Evolutionary conservation across 2,113 vertebrate genomes (phyloP), one percentile per base, ranked within the genome.

Genomic region (Oplegnathus fasciatus): DNA sequence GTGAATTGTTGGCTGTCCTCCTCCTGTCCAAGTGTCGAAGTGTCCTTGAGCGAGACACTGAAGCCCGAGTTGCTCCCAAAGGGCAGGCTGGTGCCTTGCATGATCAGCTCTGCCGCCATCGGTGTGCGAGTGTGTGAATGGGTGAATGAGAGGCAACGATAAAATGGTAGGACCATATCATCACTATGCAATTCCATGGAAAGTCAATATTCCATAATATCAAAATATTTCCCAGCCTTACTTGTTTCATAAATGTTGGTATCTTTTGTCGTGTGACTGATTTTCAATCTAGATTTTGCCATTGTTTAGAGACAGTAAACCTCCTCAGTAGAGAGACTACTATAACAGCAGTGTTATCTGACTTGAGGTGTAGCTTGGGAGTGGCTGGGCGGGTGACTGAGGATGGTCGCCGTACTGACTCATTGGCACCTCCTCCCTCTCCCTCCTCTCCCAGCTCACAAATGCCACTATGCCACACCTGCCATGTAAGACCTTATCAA

Each of bases 401-500:
- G 89, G 86, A 86, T 10, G 90, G 94, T 78, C 40, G 86, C 91
- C 86, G 81, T 93, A 70, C 26, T 67, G 26, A 82, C 80, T 48
- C 44, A 82, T 50, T 73, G 62, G 90, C 86, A 66, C 90, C 78
- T 86, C 87, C 93, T 93, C 92, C 84, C 64, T 87, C 88, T 88
- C 88, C 84, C 62, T 83, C 85, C 84, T 82, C 91, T 94, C 91
- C 92, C 80, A 75, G 77, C 85, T 89, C 85, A 87, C 87, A 77
- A 89, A 79, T 77, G 30, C 76, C 54, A 28, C 61, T 50, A 24
- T 54, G 30, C 65, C 40, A 78, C 60, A 30, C 6, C 55, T 40
- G 34, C 46, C 26, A 28, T 40, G n/a, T 57, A 44, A 78, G 76
- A 82, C 64, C 60, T 60, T 54, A 70, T 84, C 26, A 74, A 52